Percentiles rank a stretch among this genome's conserved stretches.
These are phyloP conservation scores for Etheostoma nigrum DNA, from an alignment of 2,797 vertebrate species.

Conservation along the genomic window DNA sequence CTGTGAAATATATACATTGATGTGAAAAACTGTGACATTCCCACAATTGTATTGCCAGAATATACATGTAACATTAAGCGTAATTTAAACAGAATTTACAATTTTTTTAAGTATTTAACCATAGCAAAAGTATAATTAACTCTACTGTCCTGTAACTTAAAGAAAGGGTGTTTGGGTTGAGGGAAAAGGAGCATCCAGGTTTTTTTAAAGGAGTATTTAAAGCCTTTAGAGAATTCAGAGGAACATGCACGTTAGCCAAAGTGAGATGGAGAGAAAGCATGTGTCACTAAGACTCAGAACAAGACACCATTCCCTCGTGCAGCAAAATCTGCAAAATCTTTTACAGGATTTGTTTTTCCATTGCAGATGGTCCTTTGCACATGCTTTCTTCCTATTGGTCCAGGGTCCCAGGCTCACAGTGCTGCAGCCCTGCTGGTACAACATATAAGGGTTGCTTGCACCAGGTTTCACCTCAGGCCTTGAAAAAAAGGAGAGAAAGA, in stretches of 20 bases:
- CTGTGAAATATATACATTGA: neutral
- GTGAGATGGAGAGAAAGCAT: conserved; percentile 75
- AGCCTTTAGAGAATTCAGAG: conserved; percentile 39
- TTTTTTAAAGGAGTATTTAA: conserved; percentile 34
- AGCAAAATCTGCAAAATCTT: conserved; percentile 83
- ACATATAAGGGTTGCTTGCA: conserved; percentile 71
- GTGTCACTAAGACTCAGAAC: conserved; percentile 76
- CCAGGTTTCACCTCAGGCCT: conserved; percentile 46
- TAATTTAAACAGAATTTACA: neutral
- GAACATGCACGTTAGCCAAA: conserved; percentile 49
- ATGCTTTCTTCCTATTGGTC: conserved; percentile 83
- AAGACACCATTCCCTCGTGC: conserved; percentile 71
- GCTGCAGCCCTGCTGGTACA: conserved; percentile 59
- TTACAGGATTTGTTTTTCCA: conserved; percentile 88
- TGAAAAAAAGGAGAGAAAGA: conserved; percentile 18
- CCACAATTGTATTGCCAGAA: neutral
- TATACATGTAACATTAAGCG: neutral
- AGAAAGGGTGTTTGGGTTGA: conserved; percentile 24
- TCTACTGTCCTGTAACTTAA: conserved; percentile 13
- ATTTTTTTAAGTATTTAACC: neutral
- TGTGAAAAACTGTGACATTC: neutral
- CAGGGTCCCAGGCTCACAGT: conserved; percentile 59
- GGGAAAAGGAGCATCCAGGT: conserved; percentile 9
- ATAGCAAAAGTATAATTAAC: neutral
- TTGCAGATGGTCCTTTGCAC: conserved; percentile 85